Conservation (phyloP, 2,797 vertebrate species). For the Hypotaenidia okinawae region DNA sequence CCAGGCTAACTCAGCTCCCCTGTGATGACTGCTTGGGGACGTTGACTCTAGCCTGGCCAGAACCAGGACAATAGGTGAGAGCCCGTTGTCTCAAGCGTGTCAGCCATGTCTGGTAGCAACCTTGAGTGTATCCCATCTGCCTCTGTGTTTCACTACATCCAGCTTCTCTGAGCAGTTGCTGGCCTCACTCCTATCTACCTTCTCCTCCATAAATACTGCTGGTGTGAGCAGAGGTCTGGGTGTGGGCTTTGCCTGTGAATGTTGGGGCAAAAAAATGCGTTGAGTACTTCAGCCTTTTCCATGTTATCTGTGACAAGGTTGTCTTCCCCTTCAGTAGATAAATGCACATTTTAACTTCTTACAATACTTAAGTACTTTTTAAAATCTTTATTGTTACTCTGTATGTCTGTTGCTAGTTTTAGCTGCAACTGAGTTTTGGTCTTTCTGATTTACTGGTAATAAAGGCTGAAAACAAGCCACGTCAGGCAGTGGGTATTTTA, state of each 20-base stretch:
- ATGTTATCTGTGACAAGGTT: not conserved
- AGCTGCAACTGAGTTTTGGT: not conserved
- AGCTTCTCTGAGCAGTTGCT: not conserved
- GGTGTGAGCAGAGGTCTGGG: not conserved
- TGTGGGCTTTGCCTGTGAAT: not conserved
- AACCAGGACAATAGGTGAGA: not conserved
- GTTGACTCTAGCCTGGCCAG: too few species aligned
- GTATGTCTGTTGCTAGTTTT: not conserved
- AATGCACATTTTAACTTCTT: not conserved
- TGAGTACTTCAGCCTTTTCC: not conserved
- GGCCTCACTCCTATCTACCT: not conserved
- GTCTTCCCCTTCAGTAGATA: not conserved
- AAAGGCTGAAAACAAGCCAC: not conserved
- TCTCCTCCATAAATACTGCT: not conserved
- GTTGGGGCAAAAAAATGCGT: fast-evolving
- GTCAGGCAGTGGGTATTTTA: not conserved
- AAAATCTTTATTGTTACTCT: not conserved
- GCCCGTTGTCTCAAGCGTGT: not conserved
- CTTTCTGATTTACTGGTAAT: not conserved
- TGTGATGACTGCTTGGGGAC: too few species aligned
- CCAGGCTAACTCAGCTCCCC: too few species aligned
- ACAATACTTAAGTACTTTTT: not conserved
- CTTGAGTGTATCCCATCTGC: not conserved
- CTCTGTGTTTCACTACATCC: not conserved
- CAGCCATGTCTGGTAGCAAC: not conserved